Evolutionary conservation across 2,888 invertebrate species (phyloP).

Genomic region (Tromatobia lineatoria): DNA sequence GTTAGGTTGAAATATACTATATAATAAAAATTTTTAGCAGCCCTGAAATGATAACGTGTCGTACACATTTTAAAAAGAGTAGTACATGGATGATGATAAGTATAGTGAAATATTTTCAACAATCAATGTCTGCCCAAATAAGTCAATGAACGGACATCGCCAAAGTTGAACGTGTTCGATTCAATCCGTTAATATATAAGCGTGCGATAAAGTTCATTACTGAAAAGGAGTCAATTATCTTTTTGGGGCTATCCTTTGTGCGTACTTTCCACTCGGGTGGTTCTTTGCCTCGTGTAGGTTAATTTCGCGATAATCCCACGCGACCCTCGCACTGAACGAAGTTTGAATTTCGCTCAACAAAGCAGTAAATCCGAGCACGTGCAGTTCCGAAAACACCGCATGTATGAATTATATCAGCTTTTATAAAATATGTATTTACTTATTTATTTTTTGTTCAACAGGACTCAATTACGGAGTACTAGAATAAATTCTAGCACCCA

Average conservation of each 20-base stretch:
- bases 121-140: too few species aligned
- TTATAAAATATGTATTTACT: slow-evolving; percentile 7
- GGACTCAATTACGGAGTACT: too few species aligned
- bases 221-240: slow-evolving; percentile 1
- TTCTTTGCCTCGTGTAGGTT: not conserved
- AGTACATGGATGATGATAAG: too few species aligned
- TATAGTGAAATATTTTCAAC: too few species aligned
- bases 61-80: too few species aligned
- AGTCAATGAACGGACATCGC: not conserved
- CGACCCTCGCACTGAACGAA: not conserved
- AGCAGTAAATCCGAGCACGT: not conserved
- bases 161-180: not conserved
- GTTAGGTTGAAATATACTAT: too few species aligned
- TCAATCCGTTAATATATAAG: not conserved
- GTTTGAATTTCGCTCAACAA: not conserved
- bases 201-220: not conserved
- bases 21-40: too few species aligned
- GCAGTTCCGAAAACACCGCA: not conserved
- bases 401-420: not conserved
- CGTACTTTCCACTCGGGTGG: not conserved
- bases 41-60: too few species aligned
- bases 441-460: too few species aligned
- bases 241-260: not conserved
- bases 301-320: not conserved
- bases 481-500: too few species aligned